Percentiles rank a stretch among this genome's conserved stretches.
These are phyloP conservation scores for Pelobates cultripes DNA, from an alignment of 2,797 vertebrate species.

Conservation along the genomic window DNA sequence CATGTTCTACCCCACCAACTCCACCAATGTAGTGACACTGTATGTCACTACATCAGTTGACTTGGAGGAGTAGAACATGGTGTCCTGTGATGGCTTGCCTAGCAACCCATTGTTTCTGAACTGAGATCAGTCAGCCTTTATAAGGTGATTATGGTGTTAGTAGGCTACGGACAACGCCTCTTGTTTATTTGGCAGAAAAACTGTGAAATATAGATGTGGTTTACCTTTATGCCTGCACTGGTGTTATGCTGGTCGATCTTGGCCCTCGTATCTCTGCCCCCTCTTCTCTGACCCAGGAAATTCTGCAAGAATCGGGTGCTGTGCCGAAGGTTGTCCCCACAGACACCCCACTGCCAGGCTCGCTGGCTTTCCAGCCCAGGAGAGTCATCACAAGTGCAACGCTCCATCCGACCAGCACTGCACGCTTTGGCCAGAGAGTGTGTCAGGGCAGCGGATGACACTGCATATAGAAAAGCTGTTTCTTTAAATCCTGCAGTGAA, in stretches of 20 bases:
- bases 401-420: constrained; percentile 96
- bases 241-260: constrained; percentile 93
- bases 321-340: constrained; percentile 97
- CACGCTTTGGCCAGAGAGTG: constrained; percentile 94
- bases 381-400: constrained; percentile 96
- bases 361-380: constrained; percentile 92
- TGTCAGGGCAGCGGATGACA: constrained; percentile 90
- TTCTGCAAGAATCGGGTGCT: constrained; percentile 96
- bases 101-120: too few species aligned
- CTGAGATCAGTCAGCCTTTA: too few species aligned
- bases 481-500: constrained; percentile 89
- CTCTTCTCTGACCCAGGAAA: constrained; percentile 91
- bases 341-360: constrained; percentile 98
- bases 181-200: too few species aligned
- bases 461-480: constrained; percentile 91
- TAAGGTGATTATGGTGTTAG: too few species aligned
- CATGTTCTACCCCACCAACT: too few species aligned
- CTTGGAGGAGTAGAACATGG: too few species aligned
- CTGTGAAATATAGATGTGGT: too few species aligned
- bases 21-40: too few species aligned
- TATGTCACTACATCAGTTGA: too few species aligned
- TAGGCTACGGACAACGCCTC: too few species aligned
- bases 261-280: constrained; percentile 92
- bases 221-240: constrained; percentile 91
- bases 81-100: too few species aligned